Base-by-base conservation (phyloP, 2,113 vertebrate species). In the Symphodus melops region DNA sequence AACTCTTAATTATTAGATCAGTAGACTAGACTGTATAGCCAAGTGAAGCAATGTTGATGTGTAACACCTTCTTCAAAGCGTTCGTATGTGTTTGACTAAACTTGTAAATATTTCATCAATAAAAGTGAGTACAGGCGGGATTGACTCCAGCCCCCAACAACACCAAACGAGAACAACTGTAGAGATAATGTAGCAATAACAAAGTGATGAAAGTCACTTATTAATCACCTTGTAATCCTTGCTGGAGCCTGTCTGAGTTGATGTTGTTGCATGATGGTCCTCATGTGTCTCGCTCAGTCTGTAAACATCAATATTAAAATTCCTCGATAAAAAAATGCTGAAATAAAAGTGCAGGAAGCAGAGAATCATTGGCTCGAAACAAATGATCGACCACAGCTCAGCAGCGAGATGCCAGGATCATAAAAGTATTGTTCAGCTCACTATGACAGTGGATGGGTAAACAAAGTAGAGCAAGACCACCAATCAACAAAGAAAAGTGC, bases 321-420 rank as follows among this genome's bases (percentile, higher is more conserved):
- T 25, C 23, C 39, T 33, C 6, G 14, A 49, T 21, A 44, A 21
- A n/a, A 11, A 44, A 12, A 36, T 42, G 5, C 14, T 25, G 44
- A 21, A 44, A 14, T 16, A 11, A 53, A 53, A 20, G 4, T 1
- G 9, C 16, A 63, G 65, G 11, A 20, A 25, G 48, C 11, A 11
- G 4, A 60, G 12, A 41, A 54, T 63, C 39, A 5, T 11, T 23
- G 36, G 21, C 8, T 42, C 12, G 16, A 33, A 63, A 57, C 48
- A 19, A 64, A 46, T 21, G 33, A 57, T 54, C 41, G 54, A 77
- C 51, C 0, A 11, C 4, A 64, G 48, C 36, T 14, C 17, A 20
- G 13, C 66, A 71, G 68, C 57, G 75, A 61, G 74, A 55, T 25
- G 37, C 46, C 60, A 21, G 66, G 10, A 21, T n/a, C 48, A 23